Base-by-base conservation (phyloP, 2,797 vertebrate genomes). In the Benthosema pterotum region DNA sequence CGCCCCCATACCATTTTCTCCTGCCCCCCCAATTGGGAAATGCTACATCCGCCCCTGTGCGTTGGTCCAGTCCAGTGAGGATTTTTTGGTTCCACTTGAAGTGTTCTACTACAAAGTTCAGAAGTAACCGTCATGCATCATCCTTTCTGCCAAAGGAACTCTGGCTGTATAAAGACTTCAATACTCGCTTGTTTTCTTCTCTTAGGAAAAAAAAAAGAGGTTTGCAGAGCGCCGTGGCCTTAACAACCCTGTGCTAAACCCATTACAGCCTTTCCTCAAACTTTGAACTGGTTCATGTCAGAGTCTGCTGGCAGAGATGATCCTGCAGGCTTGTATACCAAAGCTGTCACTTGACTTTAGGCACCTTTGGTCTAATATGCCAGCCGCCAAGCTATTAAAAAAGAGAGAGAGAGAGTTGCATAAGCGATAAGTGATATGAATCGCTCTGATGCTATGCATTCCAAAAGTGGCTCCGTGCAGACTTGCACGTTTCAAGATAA, bases 71-170 rank as follows among this genome's bases (percentile, higher is more conserved):
- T 32, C n/a, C 15, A 56, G 53, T 17, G 11, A 11, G 46, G 62
- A 15, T 16, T 19, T 42, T 45, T 16, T 13, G 32, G 42, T 46
- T 16, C 14, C 25, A 51, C 32, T 53, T 62, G 61, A 48, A 45
- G 42, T 57, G 49, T 58, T 65, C 49, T 17, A 55, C 48, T n/a
- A 64, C 38, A 1, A 7, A 45, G 56, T 67, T 67, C 74, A 83
- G 80, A 87, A 75, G 61, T 83, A 80, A 81, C 74, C 74, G 81
- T 63, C 53, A 79, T 71, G 51, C 74, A 73, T 65, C 32, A 64
- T 63, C 52, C 65, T 63, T 63, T 57, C 72, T 45, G 59, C 58
- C 63, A 52, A 38, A 69, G 12, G 19, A 65, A 25, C 18, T 69
- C 4, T n/a, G 45, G 28, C 15, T 53, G 19, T 54, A 15, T 17